Evolutionary conservation across 2,797 vertebrate species (phyloP), one percentile per base, ranked within the genome.

Genomic region (Chelonia mydas): DNA sequence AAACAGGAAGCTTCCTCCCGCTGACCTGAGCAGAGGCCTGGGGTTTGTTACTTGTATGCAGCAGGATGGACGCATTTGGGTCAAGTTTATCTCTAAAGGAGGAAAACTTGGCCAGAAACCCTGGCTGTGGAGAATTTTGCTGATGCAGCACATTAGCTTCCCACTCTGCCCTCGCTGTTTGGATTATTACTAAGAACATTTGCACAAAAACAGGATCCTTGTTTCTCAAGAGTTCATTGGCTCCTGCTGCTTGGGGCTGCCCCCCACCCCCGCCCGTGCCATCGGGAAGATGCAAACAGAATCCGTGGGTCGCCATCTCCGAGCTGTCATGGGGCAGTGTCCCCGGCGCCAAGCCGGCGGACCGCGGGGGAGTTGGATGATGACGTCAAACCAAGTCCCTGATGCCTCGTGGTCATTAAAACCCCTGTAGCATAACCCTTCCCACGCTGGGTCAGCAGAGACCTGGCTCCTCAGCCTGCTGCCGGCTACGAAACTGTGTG

Each of bases 41-140:
- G 61, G 33, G 33, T 68, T 21, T 68, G 33, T 21, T 68, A 1
- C n/a, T n/a, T 61, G 61, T 7, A 17, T 4, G 33, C 9, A 16
- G 54, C n/a, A 82, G 54, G 55, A 57, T 11, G 80, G 80, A 17
- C 13, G 5, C n/a, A 37, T 10, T 11, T 19, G 21, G n/a, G 21
- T 25, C 81, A 1, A 57, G 92, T 49, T 89, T 57, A 81, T 51
- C 89, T 25, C 16, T 77, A 74, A 87, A 87, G 47, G 5, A 72
- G 87, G 55, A 53, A 76, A 83, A 87, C 51, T 76, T 61, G 91
- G 90, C 90, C 17, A 47, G 94, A 92, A 93, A 83, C 91, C 94
- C 85, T 28, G 74, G 81, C 79, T 10, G 88, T 50, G 93, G 83
- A 86, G 87, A 89, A 88, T 96, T 95, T 84, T 81, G 93, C 95